These are phyloP conservation scores for Progne subis DNA, from an alignment of 2,113 vertebrate species.

Conservation along the genomic window DNA sequence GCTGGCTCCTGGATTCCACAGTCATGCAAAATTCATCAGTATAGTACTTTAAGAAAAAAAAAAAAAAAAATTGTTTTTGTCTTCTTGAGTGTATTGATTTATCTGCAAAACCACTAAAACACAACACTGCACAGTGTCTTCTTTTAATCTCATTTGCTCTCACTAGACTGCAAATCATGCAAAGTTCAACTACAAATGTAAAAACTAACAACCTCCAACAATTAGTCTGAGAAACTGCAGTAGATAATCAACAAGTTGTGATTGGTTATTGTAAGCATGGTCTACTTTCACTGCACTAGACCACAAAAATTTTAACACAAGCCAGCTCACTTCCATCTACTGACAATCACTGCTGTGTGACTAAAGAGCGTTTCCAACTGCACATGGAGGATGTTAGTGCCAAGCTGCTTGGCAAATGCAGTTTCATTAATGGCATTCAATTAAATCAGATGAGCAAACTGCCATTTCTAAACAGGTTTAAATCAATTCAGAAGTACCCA, in stretches of 20 bases:
- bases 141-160: not conserved
- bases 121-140: not conserved
- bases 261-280: not conserved
- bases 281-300: not conserved
- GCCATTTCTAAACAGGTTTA: not conserved
- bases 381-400: not conserved
- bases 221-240: not conserved
- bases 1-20: not conserved
- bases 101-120: not conserved
- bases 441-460: not conserved
- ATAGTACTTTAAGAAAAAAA: not conserved
- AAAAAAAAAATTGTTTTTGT: not conserved
- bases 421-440: not conserved
- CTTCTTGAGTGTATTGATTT: not conserved
- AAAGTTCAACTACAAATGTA: not conserved
- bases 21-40: constrained; percentile 48
- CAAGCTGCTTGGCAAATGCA: constrained; percentile 11
- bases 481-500: not conserved
- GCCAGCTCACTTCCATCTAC: constrained; percentile 3
- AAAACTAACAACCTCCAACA: not conserved
- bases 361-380: not conserved
- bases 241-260: not conserved
- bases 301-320: not conserved
- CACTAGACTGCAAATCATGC: not conserved
- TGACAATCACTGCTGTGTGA: not conserved